These are phyloP conservation scores for Agrotis clavis DNA, from an alignment of 2,888 invertebrate species.

Conservation along the genomic window DNA sequence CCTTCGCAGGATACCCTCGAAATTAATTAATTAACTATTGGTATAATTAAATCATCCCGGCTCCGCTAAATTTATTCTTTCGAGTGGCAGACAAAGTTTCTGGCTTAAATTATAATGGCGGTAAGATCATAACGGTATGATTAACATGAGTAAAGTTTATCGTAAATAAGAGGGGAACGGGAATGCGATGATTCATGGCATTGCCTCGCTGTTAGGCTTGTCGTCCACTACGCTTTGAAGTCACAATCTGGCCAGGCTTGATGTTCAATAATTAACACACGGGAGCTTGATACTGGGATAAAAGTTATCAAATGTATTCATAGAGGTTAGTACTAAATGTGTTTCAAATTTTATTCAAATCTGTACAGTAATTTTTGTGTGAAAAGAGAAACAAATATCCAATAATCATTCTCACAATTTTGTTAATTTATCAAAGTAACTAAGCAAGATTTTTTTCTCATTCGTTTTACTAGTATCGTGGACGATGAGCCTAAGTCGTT, in stretches of 20 bases:
- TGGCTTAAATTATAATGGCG: conserved; percentile 70
- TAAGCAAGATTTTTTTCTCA: no score
- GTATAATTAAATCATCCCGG: conserved; percentile 84
- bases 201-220: conserved; percentile 36
- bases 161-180: conserved; percentile 58
- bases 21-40: conserved; percentile 89
- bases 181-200: conserved; percentile 62
- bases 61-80: conserved; percentile 79
- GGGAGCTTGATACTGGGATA: no score
- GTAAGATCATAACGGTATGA: conserved; percentile 70
- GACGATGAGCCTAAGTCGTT: conserved; percentile 41
- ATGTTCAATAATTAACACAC: no score
- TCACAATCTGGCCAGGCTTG: no score
- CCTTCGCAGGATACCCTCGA: conserved; percentile 78
- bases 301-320: no score
- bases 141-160: conserved; percentile 65
- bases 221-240: background rate
- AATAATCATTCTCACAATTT: no score
- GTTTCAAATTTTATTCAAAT: no score
- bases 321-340: no score
- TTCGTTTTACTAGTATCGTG: background rate
- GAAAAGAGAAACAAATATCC: no score
- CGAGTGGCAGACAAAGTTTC: conserved; percentile 70
- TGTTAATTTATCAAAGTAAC: no score
- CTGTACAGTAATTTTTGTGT: no score